Base-by-base conservation (phyloP, 2,888 invertebrate genomes). In the Drepana falcataria region DNA sequence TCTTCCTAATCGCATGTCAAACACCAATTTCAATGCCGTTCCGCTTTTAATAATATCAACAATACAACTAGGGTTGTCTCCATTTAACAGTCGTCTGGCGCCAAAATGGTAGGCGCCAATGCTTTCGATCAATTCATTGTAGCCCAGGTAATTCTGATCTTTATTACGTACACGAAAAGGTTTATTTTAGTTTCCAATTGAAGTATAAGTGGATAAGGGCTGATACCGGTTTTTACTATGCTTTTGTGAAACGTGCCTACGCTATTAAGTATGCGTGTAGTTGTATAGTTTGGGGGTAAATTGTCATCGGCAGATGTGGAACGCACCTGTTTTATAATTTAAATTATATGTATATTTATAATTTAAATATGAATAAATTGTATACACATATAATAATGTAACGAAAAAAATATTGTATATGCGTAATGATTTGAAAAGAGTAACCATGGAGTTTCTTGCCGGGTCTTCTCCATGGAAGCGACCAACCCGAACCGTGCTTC, bases 51-150 rank as follows among this genome's bases (percentile, higher is more conserved):
- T 44, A 44, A 59, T 59, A 66, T 53, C 65, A 65, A 62, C 65
- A 61, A 61, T 70, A 68, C 69, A 68, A 65, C 71, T 68, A 68
- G 75, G 75, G 75, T 70, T 71, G 73, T 71, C 66, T 73, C 69
- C 66, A 66, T 69, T 21, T 74, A 81, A 82, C 79, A 72, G 77
- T 77, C 75, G 78, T 77, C 79, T 86, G 86, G 86, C 86, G 86
- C 86, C 86, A 78, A 81, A 79, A 79, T 76, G 72, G 73, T 77
- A 72, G 73, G 71, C 75, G 59, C 52, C 57, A 71, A 71, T 73
- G 73, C 71, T 72, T 63, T 56, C 65, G 65, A 70, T 70, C 66
- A 68, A 60, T 65, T 64, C 52, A 61, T 51, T 59, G 52, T 35
- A 48, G 47, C 49, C 9, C 57, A 61, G 51, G 48, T 37, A 2